These are phyloP conservation scores for Anarrhichthys ocellatus DNA, from an alignment of 2,113 vertebrate genomes.

Conservation along the genomic window DNA sequence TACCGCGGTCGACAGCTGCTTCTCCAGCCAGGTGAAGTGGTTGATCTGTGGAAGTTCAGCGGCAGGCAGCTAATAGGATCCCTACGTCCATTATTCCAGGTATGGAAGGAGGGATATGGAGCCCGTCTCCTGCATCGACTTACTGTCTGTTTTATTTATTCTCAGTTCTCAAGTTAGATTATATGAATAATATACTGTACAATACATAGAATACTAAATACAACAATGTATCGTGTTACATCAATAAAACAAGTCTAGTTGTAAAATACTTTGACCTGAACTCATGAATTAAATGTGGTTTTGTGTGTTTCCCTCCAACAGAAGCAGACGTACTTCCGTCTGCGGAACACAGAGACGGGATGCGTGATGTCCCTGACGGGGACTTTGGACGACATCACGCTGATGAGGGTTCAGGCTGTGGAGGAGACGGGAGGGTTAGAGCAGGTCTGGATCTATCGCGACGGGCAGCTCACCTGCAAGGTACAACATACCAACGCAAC, in stretches of 20 bases:
- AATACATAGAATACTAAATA: background rate
- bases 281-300: background rate
- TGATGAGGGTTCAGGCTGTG: slow-evolving; percentile 90
- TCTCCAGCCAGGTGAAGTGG: slow-evolving; percentile 85
- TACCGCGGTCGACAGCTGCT: slow-evolving; percentile 92
- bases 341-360: slow-evolving; percentile 89
- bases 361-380: slow-evolving; percentile 90
- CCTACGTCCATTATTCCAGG: slow-evolving; percentile 92
- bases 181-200: background rate
- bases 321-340: slow-evolving; percentile 89
- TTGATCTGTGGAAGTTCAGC: slow-evolving; percentile 84
- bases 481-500: slow-evolving; percentile 69
- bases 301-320: slow-evolving; percentile 64
- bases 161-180: background rate
- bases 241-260: background rate
- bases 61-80: slow-evolving; percentile 90
- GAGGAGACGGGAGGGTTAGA: slow-evolving; percentile 88
- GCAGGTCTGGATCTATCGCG: slow-evolving; percentile 93
- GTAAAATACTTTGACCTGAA: background rate
- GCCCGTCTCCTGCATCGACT: background rate
- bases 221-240: background rate
- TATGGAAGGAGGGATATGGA: slow-evolving; percentile 60
- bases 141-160: background rate
- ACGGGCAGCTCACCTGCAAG: slow-evolving; percentile 90
- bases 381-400: slow-evolving; percentile 90